Evolutionary conservation across 2,888 invertebrate genomes (phyloP).

Genomic region (Cryptus armator): DNA sequence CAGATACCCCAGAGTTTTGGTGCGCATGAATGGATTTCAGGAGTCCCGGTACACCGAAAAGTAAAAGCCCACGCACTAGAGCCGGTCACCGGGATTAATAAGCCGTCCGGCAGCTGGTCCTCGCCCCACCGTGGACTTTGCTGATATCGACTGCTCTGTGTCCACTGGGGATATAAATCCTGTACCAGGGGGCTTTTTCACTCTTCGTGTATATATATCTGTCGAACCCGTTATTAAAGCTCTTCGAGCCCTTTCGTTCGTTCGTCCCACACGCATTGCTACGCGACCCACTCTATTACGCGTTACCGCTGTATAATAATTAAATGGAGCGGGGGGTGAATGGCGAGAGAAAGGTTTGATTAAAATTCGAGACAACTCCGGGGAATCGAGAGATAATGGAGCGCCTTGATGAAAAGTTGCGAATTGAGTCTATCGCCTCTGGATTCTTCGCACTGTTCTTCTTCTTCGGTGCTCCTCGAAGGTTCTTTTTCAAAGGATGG

Average conservation of each 20-base stretch:
- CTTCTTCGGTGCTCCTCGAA: constrained; percentile 1
- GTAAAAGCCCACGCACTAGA: constrained; percentile 35
- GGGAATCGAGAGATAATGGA: constrained; percentile 37
- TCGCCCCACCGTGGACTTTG: constrained; percentile 23
- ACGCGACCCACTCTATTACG: constrained; percentile 2
- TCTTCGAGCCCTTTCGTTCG: constrained; percentile 3
- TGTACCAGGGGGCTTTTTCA: constrained; percentile 43
- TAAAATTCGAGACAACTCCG: constrained; percentile 47
- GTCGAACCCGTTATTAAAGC: constrained; percentile 43
- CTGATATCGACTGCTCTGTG: constrained; percentile 45
- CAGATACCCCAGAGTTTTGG: constrained; percentile 14
- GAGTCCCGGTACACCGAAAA: not conserved
- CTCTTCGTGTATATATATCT: constrained; percentile 6
- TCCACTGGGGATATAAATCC: constrained; percentile 52
- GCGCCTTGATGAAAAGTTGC: constrained; percentile 43
- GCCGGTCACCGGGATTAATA: constrained; percentile 52
- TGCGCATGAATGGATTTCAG: constrained; percentile 39
- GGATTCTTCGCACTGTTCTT: constrained; percentile 27
- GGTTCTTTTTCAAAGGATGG: constrained; percentile 13
- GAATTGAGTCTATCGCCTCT: constrained; percentile 28
- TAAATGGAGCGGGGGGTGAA: not conserved
- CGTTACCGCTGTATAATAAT: constrained; percentile 41
- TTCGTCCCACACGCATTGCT: not conserved
- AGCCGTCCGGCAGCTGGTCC: constrained; percentile 51
- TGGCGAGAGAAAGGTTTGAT: constrained; percentile 30